phyloP scores from a whole-genome alignment of 1,140 invertebrate species.

The Drosophila guanche region DNA sequence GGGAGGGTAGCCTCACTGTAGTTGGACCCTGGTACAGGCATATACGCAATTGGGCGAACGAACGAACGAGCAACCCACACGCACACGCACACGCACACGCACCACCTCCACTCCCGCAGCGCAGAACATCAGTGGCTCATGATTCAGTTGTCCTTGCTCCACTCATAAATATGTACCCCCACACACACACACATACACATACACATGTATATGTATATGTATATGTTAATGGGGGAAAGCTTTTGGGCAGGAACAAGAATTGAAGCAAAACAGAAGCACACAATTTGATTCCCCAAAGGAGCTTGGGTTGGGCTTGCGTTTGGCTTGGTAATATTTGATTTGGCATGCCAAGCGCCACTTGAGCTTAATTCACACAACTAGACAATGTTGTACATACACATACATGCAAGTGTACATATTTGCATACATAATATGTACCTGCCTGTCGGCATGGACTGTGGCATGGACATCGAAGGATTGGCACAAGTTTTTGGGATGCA shows the following conservation, averaged over 20 bases:
- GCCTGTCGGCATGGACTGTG: no score
- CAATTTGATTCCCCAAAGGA: conserved; percentile 16
- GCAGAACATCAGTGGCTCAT: conserved; percentile 39
- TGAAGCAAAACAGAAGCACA: conserved; percentile 21
- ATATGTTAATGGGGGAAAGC: conserved; percentile 13
- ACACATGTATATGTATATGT: conserved; percentile 5
- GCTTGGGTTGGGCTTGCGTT: conserved; percentile 31
- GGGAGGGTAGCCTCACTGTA: conserved; percentile 13
- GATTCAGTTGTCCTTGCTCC: conserved; percentile 49
- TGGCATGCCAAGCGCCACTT: conserved; percentile 56
- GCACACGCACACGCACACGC: no score
- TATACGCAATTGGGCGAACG: background rate
- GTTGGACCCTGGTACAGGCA: background rate
- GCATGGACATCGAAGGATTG: no score
- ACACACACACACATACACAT: background rate
- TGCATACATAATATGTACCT: no score
- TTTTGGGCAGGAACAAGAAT: conserved; percentile 21
- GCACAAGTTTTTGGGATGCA: no score
- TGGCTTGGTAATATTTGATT: conserved; percentile 50
- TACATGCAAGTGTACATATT: no score
- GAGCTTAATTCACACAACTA: conserved; percentile 42
- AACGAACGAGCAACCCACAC: conserved; percentile 1
- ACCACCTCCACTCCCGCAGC: conserved; percentile 19
- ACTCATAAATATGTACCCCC: background rate
- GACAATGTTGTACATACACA: conserved; percentile 5